A percentile compares a stretch with the other conserved stretches of the same genome.
Conservation (phyloP, 1,140 invertebrate genomes). For the Caenorhabditis brenneri region DNA sequence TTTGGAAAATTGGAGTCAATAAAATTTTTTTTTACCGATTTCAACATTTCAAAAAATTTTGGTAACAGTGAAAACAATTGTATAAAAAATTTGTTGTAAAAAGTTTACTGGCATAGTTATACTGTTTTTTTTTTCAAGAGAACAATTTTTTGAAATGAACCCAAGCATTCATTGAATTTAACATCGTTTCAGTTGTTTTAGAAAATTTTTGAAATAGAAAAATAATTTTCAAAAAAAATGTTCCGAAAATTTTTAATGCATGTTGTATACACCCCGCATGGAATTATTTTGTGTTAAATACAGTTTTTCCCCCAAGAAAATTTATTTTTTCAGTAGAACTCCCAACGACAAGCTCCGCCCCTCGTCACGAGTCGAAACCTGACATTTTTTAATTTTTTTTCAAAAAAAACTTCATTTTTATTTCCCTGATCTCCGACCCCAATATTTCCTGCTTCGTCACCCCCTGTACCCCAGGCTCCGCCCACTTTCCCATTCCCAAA, state of each 20-base stretch:
- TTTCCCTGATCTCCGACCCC: neutral
- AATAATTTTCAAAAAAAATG: neutral
- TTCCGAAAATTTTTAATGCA: neutral
- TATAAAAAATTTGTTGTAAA: no score
- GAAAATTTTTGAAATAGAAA: neutral
- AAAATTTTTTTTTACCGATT: no score
- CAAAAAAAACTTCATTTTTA: neutral
- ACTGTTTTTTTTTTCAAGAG: no score
- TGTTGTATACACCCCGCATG: neutral
- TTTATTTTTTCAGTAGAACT: slow-evolving; percentile 25
- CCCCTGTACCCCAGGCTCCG: neutral
- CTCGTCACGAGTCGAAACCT: slow-evolving; percentile 24
- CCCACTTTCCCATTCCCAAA: no score
- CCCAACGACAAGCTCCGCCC: neutral
- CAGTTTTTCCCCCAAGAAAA: neutral
- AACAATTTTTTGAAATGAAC: no score
- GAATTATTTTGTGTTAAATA: no score
- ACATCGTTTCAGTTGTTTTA: neutral
- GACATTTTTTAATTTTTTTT: slow-evolving; percentile 21
- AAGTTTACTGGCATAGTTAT: no score
- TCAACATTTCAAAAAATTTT: no score
- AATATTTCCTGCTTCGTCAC: neutral
- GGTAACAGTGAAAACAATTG: no score
- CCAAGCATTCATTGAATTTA: no score
- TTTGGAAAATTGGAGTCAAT: no score